Evolutionary conservation across 2,797 vertebrate genomes (phyloP).

Genomic region (Centroberyx gerrardi): DNA sequence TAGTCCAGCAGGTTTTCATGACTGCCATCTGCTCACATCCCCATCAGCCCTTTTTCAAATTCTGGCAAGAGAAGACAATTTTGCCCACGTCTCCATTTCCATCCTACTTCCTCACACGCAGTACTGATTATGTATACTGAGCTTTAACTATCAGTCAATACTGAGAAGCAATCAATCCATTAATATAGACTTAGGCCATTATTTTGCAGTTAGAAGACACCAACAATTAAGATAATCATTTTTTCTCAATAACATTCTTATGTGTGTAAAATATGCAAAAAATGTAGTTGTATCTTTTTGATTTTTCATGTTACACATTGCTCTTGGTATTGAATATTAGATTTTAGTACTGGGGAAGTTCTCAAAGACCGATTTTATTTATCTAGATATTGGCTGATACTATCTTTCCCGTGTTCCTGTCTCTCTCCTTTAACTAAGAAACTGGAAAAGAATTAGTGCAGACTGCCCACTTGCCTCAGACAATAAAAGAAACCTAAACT

Average conservation of each 20-base stretch:
- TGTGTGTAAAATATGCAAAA: not conserved
- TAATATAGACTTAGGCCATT: slow-evolving; percentile 12
- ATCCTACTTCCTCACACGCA: not conserved
- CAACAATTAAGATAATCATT: slow-evolving; percentile 43
- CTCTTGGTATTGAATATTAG: too few species aligned
- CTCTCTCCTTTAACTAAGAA: not conserved
- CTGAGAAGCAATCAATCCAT: slow-evolving; percentile 5
- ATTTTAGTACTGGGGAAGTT: too few species aligned
- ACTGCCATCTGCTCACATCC: not conserved
- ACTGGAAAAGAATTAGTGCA: not conserved
- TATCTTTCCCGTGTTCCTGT: not conserved
- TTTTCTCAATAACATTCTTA: slow-evolving; percentile 38
- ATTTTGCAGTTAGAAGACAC: slow-evolving; percentile 24
- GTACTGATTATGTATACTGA: not conserved
- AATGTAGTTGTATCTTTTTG: slow-evolving; percentile 19
- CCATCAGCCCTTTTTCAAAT: not conserved
- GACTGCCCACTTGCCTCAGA: not conserved
- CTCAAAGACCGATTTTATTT: too few species aligned
- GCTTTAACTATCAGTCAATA: not conserved
- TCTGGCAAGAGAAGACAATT: not conserved
- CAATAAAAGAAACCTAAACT: not conserved
- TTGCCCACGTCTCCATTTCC: not conserved
- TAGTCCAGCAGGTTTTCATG: not conserved
- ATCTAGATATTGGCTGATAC: not conserved
- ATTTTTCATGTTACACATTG: slow-evolving; percentile 13